Conservation (phyloP, 1,140 invertebrate species). For the Sycophaga agraensis region DNA sequence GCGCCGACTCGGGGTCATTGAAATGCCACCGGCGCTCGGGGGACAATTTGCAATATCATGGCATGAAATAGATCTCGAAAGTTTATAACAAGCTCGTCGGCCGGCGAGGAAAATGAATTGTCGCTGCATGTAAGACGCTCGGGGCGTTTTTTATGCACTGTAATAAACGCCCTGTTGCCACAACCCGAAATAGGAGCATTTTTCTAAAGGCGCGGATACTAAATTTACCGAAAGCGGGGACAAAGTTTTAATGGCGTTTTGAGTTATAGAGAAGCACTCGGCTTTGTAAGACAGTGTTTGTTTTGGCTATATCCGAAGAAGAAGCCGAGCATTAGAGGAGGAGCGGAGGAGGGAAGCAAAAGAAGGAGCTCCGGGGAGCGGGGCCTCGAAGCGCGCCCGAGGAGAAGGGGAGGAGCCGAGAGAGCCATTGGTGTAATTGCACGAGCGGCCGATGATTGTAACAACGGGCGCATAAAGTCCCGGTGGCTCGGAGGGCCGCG, state of each 20-base stretch:
- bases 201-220: neutral
- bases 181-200: no score
- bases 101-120: no score
- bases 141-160: neutral
- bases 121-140: no score
- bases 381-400: no score
- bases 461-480: constrained; percentile 27
- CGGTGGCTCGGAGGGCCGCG: constrained; percentile 2
- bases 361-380: neutral
- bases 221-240: constrained; percentile 2
- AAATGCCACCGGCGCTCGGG: no score
- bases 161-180: no score
- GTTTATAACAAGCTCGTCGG: no score
- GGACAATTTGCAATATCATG: neutral
- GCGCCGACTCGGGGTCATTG: no score
- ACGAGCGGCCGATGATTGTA: constrained; percentile 24
- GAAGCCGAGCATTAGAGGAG: neutral
- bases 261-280: constrained; percentile 6
- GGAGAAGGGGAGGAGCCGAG: neutral
- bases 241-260: constrained; percentile 23
- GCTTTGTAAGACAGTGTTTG: constrained; percentile 9
- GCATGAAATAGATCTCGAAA: neutral
- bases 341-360: neutral
- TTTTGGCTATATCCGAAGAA: neutral
- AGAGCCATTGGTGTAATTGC: constrained; percentile 24